Evolutionary conservation across 2,888 invertebrate genomes (phyloP), one percentile per base, ranked within the genome.

Genomic region (Hartigia nigra): DNA sequence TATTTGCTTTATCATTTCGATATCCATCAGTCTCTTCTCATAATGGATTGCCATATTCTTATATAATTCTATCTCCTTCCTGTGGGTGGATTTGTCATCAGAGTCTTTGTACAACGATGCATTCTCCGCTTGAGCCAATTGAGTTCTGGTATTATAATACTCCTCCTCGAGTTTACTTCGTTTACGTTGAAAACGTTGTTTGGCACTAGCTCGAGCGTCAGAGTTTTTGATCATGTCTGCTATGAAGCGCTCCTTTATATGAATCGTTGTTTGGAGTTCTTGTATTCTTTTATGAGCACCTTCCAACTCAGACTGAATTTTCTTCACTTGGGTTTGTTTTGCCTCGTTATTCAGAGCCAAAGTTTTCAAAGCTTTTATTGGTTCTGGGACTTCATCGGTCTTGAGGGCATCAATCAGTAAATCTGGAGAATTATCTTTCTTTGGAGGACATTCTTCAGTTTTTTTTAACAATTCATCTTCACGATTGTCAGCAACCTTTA

Each of bases 171-270:
- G 87, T 87, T 94, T 93, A 69, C 92, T 92, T 75, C 94, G 93
- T 89, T 95, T 95, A 77, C 95, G 95, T 83, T 94, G 93, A 81
- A 95, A 93, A 79, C 93, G 93, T 81, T 93, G 93, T 84, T 94
- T 94, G 14, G 94, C 94, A 74, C 92, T 93, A 0, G 92, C 92
- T 80, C 94, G 93, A 0, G 93, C 93, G 75, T 94, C 93, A 75
- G 93, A 93, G 83, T 94, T 94, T 87, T 93, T 92, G 2, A 93
- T 91, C 84, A 96, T 92, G 85, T 96, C 96, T 85, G 94, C 94
- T 83, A 96, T 95, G 75, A 96, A 93, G 86, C 95, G 95, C 89
- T 96, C 95, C 90, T 96, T 96, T 35, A 95, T 93, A 86, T 94
- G 94, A 86, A 96, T 95, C 0, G 94, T 94, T 77, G 93, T 92